phyloP scores from a whole-genome alignment of 2,888 invertebrate species.

The Diarsia mendica region DNA sequence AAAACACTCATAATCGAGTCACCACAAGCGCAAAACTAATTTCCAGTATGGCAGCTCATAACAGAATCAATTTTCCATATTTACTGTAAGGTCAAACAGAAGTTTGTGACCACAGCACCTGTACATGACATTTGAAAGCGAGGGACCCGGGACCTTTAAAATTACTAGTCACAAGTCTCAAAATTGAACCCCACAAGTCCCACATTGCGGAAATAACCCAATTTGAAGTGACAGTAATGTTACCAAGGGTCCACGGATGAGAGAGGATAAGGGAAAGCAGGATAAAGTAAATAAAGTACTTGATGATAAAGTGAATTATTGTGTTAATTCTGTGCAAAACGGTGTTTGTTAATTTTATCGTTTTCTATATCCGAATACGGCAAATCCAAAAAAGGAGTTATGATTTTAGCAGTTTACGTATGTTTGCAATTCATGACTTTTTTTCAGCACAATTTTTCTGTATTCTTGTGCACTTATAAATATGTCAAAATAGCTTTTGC shows the following conservation, averaged over 20 bases:
- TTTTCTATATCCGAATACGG: background rate
- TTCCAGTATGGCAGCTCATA: conserved; percentile 19
- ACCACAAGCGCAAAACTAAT: conserved; percentile 29
- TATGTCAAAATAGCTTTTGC: too few relatives aligned
- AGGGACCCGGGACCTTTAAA: conserved; percentile 74
- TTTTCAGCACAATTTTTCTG: background rate
- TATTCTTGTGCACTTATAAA: background rate
- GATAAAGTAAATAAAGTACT: conserved; percentile 49
- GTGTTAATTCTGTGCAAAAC: conserved; percentile 37
- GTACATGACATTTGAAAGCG: conserved; percentile 76
- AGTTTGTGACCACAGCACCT: conserved; percentile 76
- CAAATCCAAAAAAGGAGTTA: background rate
- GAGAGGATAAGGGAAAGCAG: conserved; percentile 40
- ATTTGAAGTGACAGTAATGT: conserved; percentile 71
- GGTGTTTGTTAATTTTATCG: background rate
- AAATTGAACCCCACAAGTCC: conserved; percentile 79
- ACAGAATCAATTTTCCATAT: conserved; percentile 64
- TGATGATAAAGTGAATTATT: conserved; percentile 37
- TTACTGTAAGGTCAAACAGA: conserved; percentile 45
- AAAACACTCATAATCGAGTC: background rate
- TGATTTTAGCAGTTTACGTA: background rate
- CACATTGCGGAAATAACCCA: conserved; percentile 75
- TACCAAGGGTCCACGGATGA: conserved; percentile 47
- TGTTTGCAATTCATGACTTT: background rate
- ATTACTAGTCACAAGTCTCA: conserved; percentile 74